Percentiles rank a stretch among this genome's conserved stretches.
phyloP scores from a whole-genome alignment of 1,140 invertebrate species.

The Antheraea mylitta region DNA sequence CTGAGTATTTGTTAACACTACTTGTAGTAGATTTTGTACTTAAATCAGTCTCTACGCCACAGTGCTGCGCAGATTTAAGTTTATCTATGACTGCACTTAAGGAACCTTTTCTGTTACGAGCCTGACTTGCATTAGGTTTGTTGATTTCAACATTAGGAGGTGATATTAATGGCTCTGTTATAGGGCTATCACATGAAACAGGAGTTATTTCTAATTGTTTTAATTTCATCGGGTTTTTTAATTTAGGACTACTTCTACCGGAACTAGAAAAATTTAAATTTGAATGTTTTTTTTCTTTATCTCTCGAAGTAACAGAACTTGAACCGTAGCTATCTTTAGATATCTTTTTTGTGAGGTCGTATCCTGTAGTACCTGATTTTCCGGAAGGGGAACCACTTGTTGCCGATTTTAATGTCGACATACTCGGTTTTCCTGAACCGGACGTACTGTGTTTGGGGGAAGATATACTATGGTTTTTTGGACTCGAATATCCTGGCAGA shows the following conservation, averaged over 20 bases:
- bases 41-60: slow-evolving; percentile 70
- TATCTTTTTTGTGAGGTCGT: slow-evolving; percentile 74
- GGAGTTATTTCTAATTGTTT: slow-evolving; percentile 83
- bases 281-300: slow-evolving; percentile 83
- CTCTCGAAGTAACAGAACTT: slow-evolving; percentile 73
- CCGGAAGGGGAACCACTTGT: slow-evolving; percentile 80
- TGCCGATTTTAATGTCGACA: slow-evolving; percentile 91
- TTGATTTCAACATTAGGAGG: slow-evolving; percentile 79
- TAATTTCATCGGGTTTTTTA: slow-evolving; percentile 83
- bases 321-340: slow-evolving; percentile 78
- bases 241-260: slow-evolving; percentile 82
- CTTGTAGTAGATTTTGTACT: slow-evolving; percentile 54
- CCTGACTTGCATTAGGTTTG: slow-evolving; percentile 78
- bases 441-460: slow-evolving; percentile 87
- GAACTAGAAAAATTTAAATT: slow-evolving; percentile 76
- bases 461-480: slow-evolving; percentile 83
- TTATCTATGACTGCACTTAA: slow-evolving; percentile 93
- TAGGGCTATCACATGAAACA: slow-evolving; percentile 62
- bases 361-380: slow-evolving; percentile 68
- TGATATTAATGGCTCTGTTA: slow-evolving; percentile 78
- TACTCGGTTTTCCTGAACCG: slow-evolving; percentile 91
- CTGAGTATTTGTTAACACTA: slow-evolving; percentile 70
- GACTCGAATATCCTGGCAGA: slow-evolving; percentile 82
- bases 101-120: slow-evolving; percentile 86
- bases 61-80: slow-evolving; percentile 87